A percentile compares a stretch with the other conserved stretches of the same genome.
Evolutionary conservation across 2,113 vertebrate species (phyloP).

Genomic region (Heteronetta atricapilla): DNA sequence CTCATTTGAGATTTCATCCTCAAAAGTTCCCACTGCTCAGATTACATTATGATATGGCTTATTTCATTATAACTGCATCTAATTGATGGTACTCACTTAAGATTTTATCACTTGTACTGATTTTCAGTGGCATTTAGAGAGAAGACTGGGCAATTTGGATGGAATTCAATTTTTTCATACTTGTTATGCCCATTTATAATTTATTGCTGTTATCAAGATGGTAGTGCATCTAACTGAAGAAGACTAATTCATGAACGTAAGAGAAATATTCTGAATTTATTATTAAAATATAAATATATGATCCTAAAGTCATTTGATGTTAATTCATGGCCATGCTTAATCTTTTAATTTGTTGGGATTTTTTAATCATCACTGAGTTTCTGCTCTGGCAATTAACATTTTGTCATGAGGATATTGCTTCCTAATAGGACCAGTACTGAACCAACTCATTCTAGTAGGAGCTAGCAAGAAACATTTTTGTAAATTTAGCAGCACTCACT

Average conservation of each 20-base stretch:
- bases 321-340: neutral
- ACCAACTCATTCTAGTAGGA: neutral
- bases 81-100: slow-evolving; percentile 68
- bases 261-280: neutral
- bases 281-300: neutral
- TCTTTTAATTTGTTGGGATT: neutral
- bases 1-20: neutral
- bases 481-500: neutral
- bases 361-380: neutral
- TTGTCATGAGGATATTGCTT: neutral
- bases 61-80: slow-evolving; percentile 61
- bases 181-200: slow-evolving; percentile 55
- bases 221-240: neutral
- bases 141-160: slow-evolving; percentile 55
- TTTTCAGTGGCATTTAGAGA: slow-evolving; percentile 47
- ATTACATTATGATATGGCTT: neutral
- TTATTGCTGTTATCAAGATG: slow-evolving; percentile 57
- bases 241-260: neutral
- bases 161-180: slow-evolving; percentile 59
- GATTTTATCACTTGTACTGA: slow-evolving; percentile 55
- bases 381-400: neutral
- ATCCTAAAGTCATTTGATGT: neutral
- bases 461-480: neutral
- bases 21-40: neutral
- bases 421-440: neutral